Percentiles rank a stretch among this genome's conserved stretches.
phyloP scores from a whole-genome alignment of 35 echinoderm and acorn worm genomes.

The Heliocidaris erythrogramma region DNA sequence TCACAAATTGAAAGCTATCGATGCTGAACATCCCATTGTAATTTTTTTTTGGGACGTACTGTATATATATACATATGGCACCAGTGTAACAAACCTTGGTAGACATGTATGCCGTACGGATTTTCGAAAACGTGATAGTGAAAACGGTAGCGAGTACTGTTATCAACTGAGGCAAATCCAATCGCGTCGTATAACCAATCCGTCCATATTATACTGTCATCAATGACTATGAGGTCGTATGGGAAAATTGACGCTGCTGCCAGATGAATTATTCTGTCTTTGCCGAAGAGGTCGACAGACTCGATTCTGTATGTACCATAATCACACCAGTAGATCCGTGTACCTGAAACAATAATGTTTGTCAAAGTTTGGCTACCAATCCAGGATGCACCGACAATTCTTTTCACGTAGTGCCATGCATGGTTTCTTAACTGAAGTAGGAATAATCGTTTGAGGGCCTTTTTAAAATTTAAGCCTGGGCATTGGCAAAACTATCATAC shows the following conservation, averaged over 20 bases:
- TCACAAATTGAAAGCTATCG: too few species aligned
- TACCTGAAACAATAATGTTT: not conserved
- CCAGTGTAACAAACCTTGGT: not conserved
- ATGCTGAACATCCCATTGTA: too few species aligned
- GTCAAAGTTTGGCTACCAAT: too few species aligned
- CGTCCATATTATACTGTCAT: constrained; percentile 37
- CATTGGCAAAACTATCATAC: too few species aligned
- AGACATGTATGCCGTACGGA: not conserved
- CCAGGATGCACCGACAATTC: too few species aligned
- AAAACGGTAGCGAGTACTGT: not conserved
- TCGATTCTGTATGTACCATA: constrained; percentile 28
- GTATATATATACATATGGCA: too few species aligned
- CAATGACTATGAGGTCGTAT: constrained; percentile 22
- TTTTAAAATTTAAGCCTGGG: too few species aligned
- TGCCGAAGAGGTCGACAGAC: constrained; percentile 41
- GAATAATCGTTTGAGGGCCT: too few species aligned
- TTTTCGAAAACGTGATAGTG: not conserved
- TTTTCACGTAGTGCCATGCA: not conserved
- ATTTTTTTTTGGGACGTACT: too few species aligned
- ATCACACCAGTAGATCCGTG: constrained; percentile 60
- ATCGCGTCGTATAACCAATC: not conserved
- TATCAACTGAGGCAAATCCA: not conserved
- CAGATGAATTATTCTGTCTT: not conserved
- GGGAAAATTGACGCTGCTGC: not conserved
- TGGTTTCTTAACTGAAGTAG: too few species aligned